Conservation (phyloP, 2,888 invertebrate species). For the Hypercompe scribonia region DNA sequence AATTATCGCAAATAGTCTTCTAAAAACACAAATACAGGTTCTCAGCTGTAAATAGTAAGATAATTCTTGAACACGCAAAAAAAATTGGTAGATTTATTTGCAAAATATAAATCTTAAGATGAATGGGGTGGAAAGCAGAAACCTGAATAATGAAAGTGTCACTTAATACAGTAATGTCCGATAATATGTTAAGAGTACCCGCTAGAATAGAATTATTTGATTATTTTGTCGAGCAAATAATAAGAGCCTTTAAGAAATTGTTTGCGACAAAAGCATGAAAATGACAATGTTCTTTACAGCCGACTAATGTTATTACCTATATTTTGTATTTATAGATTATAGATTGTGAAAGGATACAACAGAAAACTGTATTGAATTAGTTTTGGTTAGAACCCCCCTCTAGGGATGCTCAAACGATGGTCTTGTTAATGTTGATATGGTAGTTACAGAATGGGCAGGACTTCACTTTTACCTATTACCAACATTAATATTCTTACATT, state of each 20-base stretch:
- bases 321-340: not conserved
- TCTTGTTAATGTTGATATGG: too few relatives aligned
- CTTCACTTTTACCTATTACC: too few relatives aligned
- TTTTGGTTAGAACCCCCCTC: too few relatives aligned
- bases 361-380: too few relatives aligned
- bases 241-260: not conserved
- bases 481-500: too few relatives aligned
- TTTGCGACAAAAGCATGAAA: not conserved
- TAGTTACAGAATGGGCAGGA: too few relatives aligned
- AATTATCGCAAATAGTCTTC: not conserved
- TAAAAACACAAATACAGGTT: not conserved
- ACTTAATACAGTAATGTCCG: not conserved
- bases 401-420: too few relatives aligned
- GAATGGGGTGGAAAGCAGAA: not conserved
- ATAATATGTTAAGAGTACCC: not conserved
- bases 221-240: not conserved
- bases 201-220: not conserved
- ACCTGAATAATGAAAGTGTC: not conserved
- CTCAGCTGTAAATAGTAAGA: too few relatives aligned
- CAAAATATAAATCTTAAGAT: not conserved
- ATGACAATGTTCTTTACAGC: not conserved
- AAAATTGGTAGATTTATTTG: not conserved
- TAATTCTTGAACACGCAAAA: not conserved
- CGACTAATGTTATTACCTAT: not conserved
- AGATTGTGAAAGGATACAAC: not conserved